Base-by-base conservation (phyloP, 2,797 vertebrate genomes). In the Mionectes olivaceus region DNA sequence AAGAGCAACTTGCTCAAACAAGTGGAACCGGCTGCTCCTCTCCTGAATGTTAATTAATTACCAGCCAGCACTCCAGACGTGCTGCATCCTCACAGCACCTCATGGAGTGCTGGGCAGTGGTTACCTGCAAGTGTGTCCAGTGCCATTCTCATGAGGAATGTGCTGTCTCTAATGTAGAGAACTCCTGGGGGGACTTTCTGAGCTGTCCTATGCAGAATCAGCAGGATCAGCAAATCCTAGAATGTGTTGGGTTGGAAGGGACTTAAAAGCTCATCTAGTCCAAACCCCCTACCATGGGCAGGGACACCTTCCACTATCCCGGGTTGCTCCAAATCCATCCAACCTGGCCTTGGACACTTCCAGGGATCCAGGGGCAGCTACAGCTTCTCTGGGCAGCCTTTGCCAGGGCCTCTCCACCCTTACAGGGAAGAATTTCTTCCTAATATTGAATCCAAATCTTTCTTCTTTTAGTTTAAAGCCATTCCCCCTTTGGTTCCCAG, bases 41-140 rank as follows among this genome's bases (percentile, higher is more conserved):
- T 60, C 69, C 8, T 63, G 89, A 89, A 89, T 81, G 71, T 75
- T 86, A 93, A 92, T 84, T 78, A 89, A 59, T 33, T 28, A 87
- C 6, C 21, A 64, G 59, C 35, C 64, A 43, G n/a, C 23, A 8
- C 47, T 57, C 53, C 27, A 7, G 76, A 22, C 1, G 0, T 0
- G 1, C 71, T 76, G 87, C 75, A 50, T 35, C 85, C 80, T 78
- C 69, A 19, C 47, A 35, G 82, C 41, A 78, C 64, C 68, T 57
- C 25, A 22, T 2, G 6, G 43, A 73, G 56, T 2, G 23, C 60
- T 7, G 7, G 41, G 61, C 7, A 1, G n/a, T 4, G 0, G 19
- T 21, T 83, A 15, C 43, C 37, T 21, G 64, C 35, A 57, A 60
- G n/a, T 52, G 28, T 30, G 28, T 18, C 50, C 50, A 64, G 25